Base-by-base conservation (phyloP, 2,888 invertebrate species). In the Nomada fucata region DNA sequence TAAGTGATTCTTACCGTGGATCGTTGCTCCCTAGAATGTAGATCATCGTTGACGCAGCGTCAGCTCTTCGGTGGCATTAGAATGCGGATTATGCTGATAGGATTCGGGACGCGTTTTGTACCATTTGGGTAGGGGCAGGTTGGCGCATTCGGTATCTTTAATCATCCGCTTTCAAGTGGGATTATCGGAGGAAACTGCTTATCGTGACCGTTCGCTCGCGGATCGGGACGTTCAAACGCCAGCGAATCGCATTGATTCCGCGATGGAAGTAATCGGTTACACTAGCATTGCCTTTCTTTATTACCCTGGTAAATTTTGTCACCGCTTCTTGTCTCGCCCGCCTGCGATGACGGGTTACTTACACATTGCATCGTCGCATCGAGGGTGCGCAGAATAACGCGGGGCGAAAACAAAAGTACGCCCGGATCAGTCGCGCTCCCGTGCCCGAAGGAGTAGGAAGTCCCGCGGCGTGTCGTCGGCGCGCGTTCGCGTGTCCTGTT, bases 401-500 rank as follows among this genome's bases (percentile, higher is more conserved):
- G 63, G 65, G 23, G 79, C 74, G 69, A 77, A 73, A 81, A 79
- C 68, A 77, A 67, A 64, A 64, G 60, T 52, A 60, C 42, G 80
- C 70, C 59, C 57, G 76, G 67, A 84, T 80, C 82, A 70, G 82
- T 84, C 82, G 75, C 65, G 61, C 76, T 20, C 11, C 59, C 23
- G 26, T 69, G 68, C 82, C 23, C 69, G 60, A n/a, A 76, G 80
- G 68, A 69, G 81, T 87, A 87, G 79, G 85, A 87, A 87, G 79
- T 72, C 52, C 60, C 79, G 82, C 57, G 77, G 71, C 81, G 69
- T 76, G 79, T 83, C 83, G 77, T 77, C 76, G 72, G 81, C 69
- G 29, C 52, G 59, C 82, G 72, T 82, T 77, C 76, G 77, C 78
- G 70, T 75, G 72, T 67, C 36, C n/a, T 59, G 79, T 72, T 82